Evolutionary conservation across 2,113 vertebrate genomes (phyloP).

Genomic region (Lipophrys pholis): DNA sequence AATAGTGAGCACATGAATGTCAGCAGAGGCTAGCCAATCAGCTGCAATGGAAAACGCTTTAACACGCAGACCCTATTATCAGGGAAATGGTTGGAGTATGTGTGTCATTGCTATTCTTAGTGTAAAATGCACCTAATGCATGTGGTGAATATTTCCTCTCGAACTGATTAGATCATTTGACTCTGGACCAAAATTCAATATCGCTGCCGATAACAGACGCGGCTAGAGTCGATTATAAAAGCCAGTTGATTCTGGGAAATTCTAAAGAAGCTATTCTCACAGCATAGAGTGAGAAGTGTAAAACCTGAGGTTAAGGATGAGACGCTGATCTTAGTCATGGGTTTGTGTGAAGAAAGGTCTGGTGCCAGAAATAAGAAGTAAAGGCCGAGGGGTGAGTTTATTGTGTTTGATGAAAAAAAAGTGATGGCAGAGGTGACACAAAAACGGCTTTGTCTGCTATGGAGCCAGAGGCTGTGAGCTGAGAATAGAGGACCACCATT

Average conservation of each 20-base stretch:
- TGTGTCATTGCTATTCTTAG: conserved; percentile 75
- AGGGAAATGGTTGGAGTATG: conserved; percentile 62
- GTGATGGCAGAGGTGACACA: conserved; percentile 53
- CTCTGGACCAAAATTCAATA: conserved; percentile 28
- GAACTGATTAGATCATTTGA: conserved; percentile 19
- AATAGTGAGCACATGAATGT: conserved; percentile 74
- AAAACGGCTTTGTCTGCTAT: conserved; percentile 64
- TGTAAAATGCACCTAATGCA: conserved; percentile 27
- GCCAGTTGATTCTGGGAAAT: background rate
- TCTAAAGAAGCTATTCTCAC: background rate
- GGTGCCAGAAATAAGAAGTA: conserved; percentile 30
- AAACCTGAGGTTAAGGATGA: conserved; percentile 25
- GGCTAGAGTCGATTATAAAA: background rate
- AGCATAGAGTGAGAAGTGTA: conserved; percentile 1
- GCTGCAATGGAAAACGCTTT: conserved; percentile 58
- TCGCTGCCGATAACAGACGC: conserved; percentile 10
- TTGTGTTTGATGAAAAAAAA: conserved; percentile 53
- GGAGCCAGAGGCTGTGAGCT: conserved; percentile 50
- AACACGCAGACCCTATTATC: conserved; percentile 71
- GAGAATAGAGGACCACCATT: conserved; percentile 36
- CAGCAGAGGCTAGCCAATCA: conserved; percentile 66
- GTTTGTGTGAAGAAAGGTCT: conserved; percentile 26
- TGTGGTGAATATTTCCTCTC: conserved; percentile 38
- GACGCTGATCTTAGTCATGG: conserved; percentile 54
- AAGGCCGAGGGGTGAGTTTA: conserved; percentile 58